A percentile compares a stretch with the other conserved stretches of the same genome.
Evolutionary conservation across 2,888 invertebrate species (phyloP).

Genomic region (Spilarctia lutea): DNA sequence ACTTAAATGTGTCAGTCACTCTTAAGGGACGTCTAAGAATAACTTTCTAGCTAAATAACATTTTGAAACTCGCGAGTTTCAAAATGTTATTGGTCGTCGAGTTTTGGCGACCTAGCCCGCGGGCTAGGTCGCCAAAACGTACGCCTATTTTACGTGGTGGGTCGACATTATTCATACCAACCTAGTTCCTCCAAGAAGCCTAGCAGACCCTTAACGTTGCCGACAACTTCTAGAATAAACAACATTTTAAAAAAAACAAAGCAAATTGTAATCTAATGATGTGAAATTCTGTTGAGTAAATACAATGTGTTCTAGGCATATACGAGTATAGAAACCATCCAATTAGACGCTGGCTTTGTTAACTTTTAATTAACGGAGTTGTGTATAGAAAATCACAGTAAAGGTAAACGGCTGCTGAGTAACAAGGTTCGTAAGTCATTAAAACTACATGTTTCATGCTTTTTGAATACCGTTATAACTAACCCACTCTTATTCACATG

Average conservation of each 20-base stretch:
- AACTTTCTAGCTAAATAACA: conserved; percentile 11
- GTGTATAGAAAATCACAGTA: conserved; percentile 55
- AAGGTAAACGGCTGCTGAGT: conserved; percentile 46
- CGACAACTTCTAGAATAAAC: too few species aligned
- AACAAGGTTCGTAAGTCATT: conserved; percentile 32
- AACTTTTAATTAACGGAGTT: conserved; percentile 74
- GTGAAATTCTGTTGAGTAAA: conserved; percentile 33
- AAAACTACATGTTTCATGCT: conserved; percentile 27
- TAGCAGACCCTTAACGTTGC: too few species aligned
- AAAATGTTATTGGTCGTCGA: too few species aligned
- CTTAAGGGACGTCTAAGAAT: not conserved
- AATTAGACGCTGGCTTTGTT: conserved; percentile 70
- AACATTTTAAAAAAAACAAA: conserved; percentile 23
- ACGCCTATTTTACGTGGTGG: too few species aligned
- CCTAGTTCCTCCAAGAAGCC: too few species aligned
- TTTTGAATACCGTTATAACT: conserved; percentile 28
- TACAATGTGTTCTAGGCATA: conserved; percentile 40
- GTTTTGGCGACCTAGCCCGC: too few species aligned
- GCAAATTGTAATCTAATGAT: conserved; percentile 45
- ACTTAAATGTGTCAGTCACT: not conserved
- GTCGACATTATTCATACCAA: too few species aligned
- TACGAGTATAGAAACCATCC: conserved; percentile 65
- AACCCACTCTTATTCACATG: not conserved
- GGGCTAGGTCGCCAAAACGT: too few species aligned
- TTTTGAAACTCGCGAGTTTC: too few species aligned